Percentiles rank a stretch among this genome's conserved stretches.
Evolutionary conservation across 2,888 invertebrate species (phyloP).

Genomic region (Pyrochroa serraticornis): DNA sequence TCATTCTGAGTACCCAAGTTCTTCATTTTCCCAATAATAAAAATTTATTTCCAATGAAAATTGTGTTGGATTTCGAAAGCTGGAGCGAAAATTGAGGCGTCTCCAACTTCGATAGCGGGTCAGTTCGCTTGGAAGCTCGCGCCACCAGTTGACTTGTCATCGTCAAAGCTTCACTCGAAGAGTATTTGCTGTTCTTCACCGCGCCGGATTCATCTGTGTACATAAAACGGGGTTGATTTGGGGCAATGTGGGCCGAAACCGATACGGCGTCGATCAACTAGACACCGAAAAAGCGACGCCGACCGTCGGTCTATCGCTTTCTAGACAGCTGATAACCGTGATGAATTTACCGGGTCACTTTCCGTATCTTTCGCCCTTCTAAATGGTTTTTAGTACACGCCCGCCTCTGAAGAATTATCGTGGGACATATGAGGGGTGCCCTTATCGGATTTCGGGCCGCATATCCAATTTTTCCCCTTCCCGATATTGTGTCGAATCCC

Average conservation of each 20-base stretch:
- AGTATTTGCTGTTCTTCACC: slow-evolving; percentile 16
- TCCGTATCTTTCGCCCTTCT: slow-evolving; percentile 28
- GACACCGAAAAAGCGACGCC: slow-evolving; percentile 7
- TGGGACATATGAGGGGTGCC: slow-evolving; percentile 2
- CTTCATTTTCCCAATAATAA: too few relatives aligned
- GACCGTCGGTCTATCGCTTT: slow-evolving; percentile 19
- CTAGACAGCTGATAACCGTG: slow-evolving; percentile 29
- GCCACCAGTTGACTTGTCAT: slow-evolving; percentile 27
- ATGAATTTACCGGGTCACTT: slow-evolving; percentile 29
- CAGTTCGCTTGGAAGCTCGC: slow-evolving; percentile 32
- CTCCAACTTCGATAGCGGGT: slow-evolving; percentile 31
- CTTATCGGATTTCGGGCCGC: slow-evolving; percentile 1
- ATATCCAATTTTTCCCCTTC: slow-evolving; percentile 8
- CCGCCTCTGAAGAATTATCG: slow-evolving; percentile 14
- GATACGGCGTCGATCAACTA: slow-evolving; percentile 12
- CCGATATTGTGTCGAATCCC: slow-evolving; percentile 1
- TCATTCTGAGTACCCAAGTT: too few relatives aligned
- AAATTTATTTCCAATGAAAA: too few relatives aligned
- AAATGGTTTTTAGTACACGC: slow-evolving; percentile 26
- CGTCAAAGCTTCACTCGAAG: slow-evolving; percentile 14
- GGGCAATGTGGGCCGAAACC: slow-evolving; percentile 4
- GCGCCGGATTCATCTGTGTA: too few relatives aligned
- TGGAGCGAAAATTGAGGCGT: background rate
- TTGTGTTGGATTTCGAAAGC: too few relatives aligned
- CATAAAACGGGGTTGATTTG: slow-evolving; percentile 3